These are phyloP conservation scores for Aromia moschata DNA, from an alignment of 2,888 invertebrate species.

Conservation along the genomic window DNA sequence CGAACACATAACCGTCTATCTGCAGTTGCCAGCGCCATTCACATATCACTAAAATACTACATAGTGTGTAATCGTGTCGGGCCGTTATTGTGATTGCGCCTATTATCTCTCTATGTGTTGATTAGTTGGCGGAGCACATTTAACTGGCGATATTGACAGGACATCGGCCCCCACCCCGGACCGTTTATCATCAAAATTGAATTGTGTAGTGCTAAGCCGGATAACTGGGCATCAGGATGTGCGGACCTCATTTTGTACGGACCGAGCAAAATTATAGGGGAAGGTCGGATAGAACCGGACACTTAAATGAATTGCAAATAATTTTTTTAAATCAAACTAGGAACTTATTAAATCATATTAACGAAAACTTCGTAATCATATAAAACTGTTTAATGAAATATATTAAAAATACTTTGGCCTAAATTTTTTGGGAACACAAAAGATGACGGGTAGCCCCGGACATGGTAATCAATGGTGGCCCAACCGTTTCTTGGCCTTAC, in stretches of 20 bases:
- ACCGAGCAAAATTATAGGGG: too few species aligned
- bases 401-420: too few species aligned
- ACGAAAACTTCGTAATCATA: too few species aligned
- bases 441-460: too few species aligned
- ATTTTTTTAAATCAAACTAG: too few species aligned
- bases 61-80: slow-evolving; percentile 32
- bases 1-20: slow-evolving; percentile 38
- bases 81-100: slow-evolving; percentile 24
- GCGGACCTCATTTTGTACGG: background rate
- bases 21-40: slow-evolving; percentile 33
- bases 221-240: background rate
- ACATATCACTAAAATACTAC: slow-evolving; percentile 36
- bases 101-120: slow-evolving; percentile 31
- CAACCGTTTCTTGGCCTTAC: too few species aligned
- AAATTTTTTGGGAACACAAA: too few species aligned
- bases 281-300: too few species aligned
- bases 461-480: too few species aligned
- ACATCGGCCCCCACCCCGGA: slow-evolving; percentile 23
- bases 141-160: slow-evolving; percentile 29
- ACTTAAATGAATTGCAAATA: too few species aligned
- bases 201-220: slow-evolving; percentile 6
- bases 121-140: slow-evolving; percentile 29
- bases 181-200: slow-evolving; percentile 19
- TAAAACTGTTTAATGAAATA: too few species aligned
- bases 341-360: too few species aligned